phyloP scores from a whole-genome alignment of 2,113 vertebrate species.

The Gymnarchus niloticus region DNA sequence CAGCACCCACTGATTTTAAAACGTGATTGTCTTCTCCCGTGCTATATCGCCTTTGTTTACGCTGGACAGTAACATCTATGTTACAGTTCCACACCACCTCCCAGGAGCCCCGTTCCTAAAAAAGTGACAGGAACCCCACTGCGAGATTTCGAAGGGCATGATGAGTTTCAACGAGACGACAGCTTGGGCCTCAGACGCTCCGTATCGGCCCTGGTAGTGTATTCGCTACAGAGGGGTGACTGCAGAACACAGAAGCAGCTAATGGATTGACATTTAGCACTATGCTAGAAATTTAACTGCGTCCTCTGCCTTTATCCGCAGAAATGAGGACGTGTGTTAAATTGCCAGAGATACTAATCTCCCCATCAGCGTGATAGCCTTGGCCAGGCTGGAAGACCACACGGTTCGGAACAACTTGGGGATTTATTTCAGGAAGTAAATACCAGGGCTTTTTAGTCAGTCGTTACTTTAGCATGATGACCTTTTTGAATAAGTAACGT shows the following conservation, averaged over 20 bases:
- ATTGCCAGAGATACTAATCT: conserved; percentile 40
- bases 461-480: background rate
- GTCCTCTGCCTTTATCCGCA: conserved; percentile 28
- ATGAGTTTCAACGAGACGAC: background rate
- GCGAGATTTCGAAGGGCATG: background rate
- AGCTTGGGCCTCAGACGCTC: background rate
- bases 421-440: background rate
- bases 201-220: background rate
- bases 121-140: background rate
- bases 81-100: background rate
- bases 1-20: background rate
- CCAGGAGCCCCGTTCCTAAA: background rate
- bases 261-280: conserved; percentile 37
- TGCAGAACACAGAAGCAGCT: conserved; percentile 26
- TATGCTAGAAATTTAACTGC: conserved; percentile 23
- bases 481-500: background rate
- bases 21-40: background rate
- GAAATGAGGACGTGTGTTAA: conserved; percentile 40
- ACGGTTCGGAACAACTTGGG: background rate
- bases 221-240: conserved; percentile 30
- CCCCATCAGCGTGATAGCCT: conserved; percentile 42
- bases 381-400: conserved; percentile 30
- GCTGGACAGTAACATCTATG: conserved; percentile 1
- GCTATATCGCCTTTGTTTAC: conserved; percentile 8
- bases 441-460: background rate